phyloP scores from a whole-genome alignment of 2,113 vertebrate species.

The Grammomys dolichurus region DNA sequence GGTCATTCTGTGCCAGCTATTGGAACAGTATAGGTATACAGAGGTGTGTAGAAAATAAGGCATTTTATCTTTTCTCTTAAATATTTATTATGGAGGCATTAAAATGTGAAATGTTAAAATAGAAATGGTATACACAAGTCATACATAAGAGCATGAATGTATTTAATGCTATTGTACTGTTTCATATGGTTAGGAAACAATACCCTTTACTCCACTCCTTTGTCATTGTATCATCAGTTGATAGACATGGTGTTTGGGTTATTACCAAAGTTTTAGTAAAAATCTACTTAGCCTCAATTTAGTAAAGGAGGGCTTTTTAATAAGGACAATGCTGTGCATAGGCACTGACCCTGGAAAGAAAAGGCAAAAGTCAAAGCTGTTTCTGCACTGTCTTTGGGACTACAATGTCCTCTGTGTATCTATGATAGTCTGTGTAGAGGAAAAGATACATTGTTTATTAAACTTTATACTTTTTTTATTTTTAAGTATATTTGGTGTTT shows the following conservation, averaged over 20 bases:
- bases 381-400: background rate
- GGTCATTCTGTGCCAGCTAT: background rate
- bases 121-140: background rate
- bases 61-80: constrained; percentile 37
- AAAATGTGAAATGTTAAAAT: constrained; percentile 24
- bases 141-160: background rate
- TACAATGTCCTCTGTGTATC: background rate
- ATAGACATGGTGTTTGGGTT: background rate
- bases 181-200: background rate
- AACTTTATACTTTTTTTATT: constrained; percentile 1
- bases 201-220: background rate
- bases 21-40: background rate
- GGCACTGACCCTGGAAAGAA: background rate
- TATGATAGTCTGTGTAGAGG: constrained; percentile 24
- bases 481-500: no score
- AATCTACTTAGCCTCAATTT: background rate
- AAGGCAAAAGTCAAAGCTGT: background rate
- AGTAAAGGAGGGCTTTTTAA: background rate
- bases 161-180: background rate
- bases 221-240: background rate
- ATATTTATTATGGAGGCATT: background rate
- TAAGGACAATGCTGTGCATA: background rate
- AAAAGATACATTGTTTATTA: constrained; percentile 78
- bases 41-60: background rate
- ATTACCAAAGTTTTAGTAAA: background rate